Base-by-base conservation (phyloP, 2,797 vertebrate species). In the Myotis planiceps region DNA sequence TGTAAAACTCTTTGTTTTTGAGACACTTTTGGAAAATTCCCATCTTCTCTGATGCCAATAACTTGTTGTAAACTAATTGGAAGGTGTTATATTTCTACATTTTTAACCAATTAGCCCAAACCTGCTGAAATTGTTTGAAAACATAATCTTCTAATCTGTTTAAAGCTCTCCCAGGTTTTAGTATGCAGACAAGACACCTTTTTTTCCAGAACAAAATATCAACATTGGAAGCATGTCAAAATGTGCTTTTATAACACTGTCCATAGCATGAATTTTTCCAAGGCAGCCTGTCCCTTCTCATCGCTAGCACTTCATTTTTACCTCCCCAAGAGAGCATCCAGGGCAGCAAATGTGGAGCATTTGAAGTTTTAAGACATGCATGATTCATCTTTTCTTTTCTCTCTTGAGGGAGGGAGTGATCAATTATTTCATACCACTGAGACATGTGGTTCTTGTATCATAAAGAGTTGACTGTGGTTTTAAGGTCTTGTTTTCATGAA, bases 51-150 rank as follows among this genome's bases (percentile, higher is more conserved):
- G 19, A 66, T 90, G 9, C 78, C 72, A 72, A 15, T 88, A 79
- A 51, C 9, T 37, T 93, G 27, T 72, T 87, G 4, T 69, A 95
- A 93, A 92, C 49, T 84, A 72, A 85, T 39, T 92, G 49, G 47
- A 78, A 84, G 60, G 21, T 76, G 6, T 80, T 65, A 16, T 12
- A 78, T 58, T 75, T 89, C 75, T 87, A 53, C 2, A 25, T 53
- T 76, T 53, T 51, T 87, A 87, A 79, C 68, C 53, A 88, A 18
- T 66, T 79, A 90, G 29, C 51, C 39, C 29, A 79, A 88, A 87
- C 49, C 14, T 29, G 34, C 15, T 72, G 27, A 93, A 80, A 78
- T 81, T 85, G 34, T 75, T 89, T 94, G 49, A 60, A 93, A 96
- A 80, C 53, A 63, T 14, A 51, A 60, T 39, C 18, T 68, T 79